A percentile compares a stretch with the other conserved stretches of the same genome.
Conservation (phyloP, 2,113 vertebrate species). For the Mesocricetus auratus region DNA sequence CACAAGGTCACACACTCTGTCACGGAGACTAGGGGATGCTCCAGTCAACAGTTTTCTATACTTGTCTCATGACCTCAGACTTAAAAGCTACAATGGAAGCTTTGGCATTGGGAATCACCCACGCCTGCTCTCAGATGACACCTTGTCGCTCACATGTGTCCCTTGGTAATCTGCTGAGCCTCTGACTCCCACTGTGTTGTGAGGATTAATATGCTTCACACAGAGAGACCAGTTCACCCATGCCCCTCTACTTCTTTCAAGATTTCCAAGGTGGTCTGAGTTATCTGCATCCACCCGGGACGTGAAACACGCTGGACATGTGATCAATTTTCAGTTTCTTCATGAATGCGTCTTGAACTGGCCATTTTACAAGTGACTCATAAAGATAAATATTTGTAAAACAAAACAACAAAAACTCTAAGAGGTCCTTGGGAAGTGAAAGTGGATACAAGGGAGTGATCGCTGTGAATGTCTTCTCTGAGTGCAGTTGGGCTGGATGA, state of each 20-base stretch:
- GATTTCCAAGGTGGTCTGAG: background rate
- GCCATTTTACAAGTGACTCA: background rate
- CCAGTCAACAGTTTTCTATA: background rate
- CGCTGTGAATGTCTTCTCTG: background rate
- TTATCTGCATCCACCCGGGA: background rate
- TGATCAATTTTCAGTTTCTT: background rate
- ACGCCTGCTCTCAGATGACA: background rate
- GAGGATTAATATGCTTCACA: background rate
- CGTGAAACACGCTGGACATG: background rate
- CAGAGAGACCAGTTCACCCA: background rate
- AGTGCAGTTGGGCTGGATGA: background rate
- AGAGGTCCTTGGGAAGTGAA: background rate
- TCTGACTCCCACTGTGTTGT: background rate
- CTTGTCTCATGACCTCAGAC: background rate
- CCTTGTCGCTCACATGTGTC: background rate
- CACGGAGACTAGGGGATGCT: background rate
- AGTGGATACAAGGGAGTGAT: background rate
- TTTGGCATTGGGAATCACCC: background rate
- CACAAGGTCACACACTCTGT: background rate
- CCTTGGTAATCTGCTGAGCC: background rate
- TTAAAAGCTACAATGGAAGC: background rate
- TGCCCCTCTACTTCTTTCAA: background rate
- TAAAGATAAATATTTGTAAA: conserved; percentile 25
- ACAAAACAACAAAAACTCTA: background rate
- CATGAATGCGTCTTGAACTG: background rate